Conservation (phyloP, 2,113 vertebrate species). For the Cnemophilus loriae region DNA sequence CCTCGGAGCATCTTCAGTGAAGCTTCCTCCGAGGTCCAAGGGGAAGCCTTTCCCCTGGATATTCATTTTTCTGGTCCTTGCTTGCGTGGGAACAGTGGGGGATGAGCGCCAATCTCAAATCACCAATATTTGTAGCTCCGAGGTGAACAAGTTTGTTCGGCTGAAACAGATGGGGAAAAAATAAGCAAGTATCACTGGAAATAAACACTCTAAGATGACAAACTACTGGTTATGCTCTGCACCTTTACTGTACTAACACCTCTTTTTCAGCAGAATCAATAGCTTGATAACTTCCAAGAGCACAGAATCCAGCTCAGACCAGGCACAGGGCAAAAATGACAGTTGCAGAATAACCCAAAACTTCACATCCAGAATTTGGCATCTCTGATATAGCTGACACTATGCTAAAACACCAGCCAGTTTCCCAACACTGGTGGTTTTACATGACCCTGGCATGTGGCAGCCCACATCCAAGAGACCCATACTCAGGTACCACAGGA, state of each 20-base stretch:
- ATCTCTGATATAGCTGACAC: accelerated
- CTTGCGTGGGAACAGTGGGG: slow-evolving; percentile 61
- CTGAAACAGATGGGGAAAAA: slow-evolving; percentile 71
- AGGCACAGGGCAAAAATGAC: neutral
- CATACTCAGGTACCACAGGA: neutral
- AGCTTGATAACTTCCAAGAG: neutral
- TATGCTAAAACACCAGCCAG: accelerated
- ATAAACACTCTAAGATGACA: neutral
- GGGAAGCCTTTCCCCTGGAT: slow-evolving; percentile 84
- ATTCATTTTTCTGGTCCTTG: slow-evolving; percentile 86
- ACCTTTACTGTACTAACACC: neutral
- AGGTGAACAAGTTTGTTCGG: slow-evolving; percentile 63
- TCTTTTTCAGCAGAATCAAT: neutral
- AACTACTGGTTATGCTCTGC: neutral
- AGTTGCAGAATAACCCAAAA: neutral
- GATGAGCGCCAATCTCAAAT: slow-evolving; percentile 57
- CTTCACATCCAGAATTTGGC: neutral
- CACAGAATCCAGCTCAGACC: accelerated
- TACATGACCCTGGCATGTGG: neutral
- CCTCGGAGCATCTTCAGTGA: slow-evolving; percentile 96
- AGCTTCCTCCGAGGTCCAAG: slow-evolving; percentile 88
- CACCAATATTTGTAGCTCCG: slow-evolving; percentile 75
- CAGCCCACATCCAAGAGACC: neutral
- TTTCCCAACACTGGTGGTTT: neutral
- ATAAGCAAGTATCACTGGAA: neutral